These are phyloP conservation scores for Pseudoatta argentina DNA, from an alignment of 1,140 invertebrate genomes.

Conservation along the genomic window DNA sequence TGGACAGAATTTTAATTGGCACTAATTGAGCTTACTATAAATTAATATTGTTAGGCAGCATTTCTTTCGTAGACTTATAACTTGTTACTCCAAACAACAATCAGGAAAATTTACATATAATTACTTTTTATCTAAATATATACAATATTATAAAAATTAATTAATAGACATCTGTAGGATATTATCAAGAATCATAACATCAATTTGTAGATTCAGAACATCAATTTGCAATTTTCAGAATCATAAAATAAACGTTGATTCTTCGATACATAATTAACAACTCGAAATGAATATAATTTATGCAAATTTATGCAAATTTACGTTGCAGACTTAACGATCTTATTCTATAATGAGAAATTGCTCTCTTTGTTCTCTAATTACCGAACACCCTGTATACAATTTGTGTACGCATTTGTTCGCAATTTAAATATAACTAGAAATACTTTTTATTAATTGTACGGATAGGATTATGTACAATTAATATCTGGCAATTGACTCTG, in stretches of 20 bases:
- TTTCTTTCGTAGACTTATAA: not conserved
- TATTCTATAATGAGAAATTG: constrained; percentile 20
- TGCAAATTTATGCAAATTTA: not conserved
- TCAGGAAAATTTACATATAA: constrained; percentile 31
- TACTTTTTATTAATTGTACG: constrained; percentile 57
- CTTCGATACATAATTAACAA: constrained; percentile 11
- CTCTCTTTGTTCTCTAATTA: constrained; percentile 10
- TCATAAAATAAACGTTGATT: not conserved
- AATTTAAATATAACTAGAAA: constrained; percentile 46
- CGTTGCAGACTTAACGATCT: not conserved
- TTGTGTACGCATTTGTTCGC: constrained; percentile 36
- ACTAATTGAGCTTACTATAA: constrained; percentile 39
- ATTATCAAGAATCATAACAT: not conserved
- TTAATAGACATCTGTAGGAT: not conserved
- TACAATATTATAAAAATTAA: constrained; percentile 23
- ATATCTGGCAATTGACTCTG: constrained; percentile 70
- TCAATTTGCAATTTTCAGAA: not conserved
- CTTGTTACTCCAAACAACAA: constrained; percentile 9
- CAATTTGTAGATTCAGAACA: not conserved
- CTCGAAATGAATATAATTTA: constrained; percentile 10
- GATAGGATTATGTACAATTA: constrained; percentile 67
- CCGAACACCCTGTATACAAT: constrained; percentile 68
- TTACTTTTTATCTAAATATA: constrained; percentile 4
- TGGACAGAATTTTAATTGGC: constrained; percentile 39
- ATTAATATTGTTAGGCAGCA: constrained; percentile 16